Evolutionary conservation across 53 echinoderm and acorn worm genomes (phyloP).

Genomic region (Apostichopus leukothele): DNA sequence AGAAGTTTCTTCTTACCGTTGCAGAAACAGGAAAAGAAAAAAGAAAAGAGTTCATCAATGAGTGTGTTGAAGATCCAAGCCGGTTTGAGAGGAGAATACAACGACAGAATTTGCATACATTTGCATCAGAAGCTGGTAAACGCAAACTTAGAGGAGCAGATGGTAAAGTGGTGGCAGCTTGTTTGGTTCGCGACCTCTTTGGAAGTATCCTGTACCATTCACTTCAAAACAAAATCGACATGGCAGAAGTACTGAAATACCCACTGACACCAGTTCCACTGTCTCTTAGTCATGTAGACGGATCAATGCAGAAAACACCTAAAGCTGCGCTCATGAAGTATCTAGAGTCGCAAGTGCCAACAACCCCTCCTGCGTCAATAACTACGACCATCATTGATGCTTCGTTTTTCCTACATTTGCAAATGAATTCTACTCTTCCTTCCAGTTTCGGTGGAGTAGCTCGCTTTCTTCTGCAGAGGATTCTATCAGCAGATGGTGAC

Average conservation of each 20-base stretch:
- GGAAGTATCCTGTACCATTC: slow-evolving; percentile 40
- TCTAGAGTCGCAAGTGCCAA: slow-evolving; percentile 8
- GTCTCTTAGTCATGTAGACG: slow-evolving; percentile 20
- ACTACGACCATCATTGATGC: slow-evolving; percentile 37
- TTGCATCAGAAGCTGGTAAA: slow-evolving; percentile 18
- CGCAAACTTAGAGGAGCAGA: neutral
- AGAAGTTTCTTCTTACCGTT: slow-evolving; percentile 8
- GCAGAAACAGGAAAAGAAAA: slow-evolving; percentile 6
- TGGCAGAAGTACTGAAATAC: slow-evolving; percentile 41
- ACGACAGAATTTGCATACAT: slow-evolving; percentile 6
- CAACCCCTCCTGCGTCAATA: slow-evolving; percentile 9
- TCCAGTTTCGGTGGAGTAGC: slow-evolving; percentile 22
- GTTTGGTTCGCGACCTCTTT: slow-evolving; percentile 20
- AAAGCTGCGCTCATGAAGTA: slow-evolving; percentile 33
- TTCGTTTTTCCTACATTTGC: slow-evolving; percentile 21
- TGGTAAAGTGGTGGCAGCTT: slow-evolving; percentile 32
- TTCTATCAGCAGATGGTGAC: slow-evolving; percentile 35
- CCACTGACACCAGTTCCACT: slow-evolving; percentile 35
- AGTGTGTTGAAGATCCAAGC: slow-evolving; percentile 10
- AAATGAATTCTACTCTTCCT: slow-evolving; percentile 26
- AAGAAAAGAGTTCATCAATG: neutral
- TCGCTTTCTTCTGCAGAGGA: slow-evolving; percentile 25
- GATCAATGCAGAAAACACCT: slow-evolving; percentile 12
- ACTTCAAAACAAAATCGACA: slow-evolving; percentile 15
- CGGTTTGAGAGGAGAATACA: slow-evolving; percentile 28